phyloP scores from a whole-genome alignment of 1,140 invertebrate genomes.

The Tyrophagus putrescentiae region DNA sequence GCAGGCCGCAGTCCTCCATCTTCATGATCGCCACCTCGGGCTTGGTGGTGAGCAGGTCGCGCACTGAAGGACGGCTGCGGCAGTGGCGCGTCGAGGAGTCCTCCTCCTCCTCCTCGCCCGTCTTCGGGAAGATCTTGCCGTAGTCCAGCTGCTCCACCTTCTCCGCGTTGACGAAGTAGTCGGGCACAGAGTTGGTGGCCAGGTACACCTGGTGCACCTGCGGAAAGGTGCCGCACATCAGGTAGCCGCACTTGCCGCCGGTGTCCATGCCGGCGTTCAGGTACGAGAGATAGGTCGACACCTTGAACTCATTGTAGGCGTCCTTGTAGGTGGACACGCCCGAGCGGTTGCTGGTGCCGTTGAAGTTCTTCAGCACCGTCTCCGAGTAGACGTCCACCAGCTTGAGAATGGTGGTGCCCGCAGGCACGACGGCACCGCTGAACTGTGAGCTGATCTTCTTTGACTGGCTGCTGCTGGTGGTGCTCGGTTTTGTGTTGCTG shows the following conservation, averaged over 20 bases:
- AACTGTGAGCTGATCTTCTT: no score
- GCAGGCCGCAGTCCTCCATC: conserved; percentile 11
- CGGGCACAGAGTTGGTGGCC: not conserved
- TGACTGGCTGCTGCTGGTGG: not conserved
- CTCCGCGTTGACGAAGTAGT: conserved; percentile 3
- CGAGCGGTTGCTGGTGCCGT: not conserved
- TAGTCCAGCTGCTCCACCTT: conserved; percentile 5
- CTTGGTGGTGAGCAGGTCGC: not conserved
- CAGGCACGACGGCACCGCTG: no score
- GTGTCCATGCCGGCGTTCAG: not conserved
- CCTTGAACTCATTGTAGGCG: conserved; percentile 6
- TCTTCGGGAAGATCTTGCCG: not conserved
- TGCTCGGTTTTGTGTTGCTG: not conserved
- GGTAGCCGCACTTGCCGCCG: not conserved
- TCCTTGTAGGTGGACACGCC: conserved; percentile 10
- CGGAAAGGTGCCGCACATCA: conserved; percentile 1
- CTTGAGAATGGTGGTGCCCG: not conserved
- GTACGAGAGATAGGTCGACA: not conserved
- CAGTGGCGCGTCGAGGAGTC: not conserved
- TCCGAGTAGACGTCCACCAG: conserved; percentile 4
- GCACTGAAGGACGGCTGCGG: not conserved
- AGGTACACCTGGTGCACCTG: not conserved
- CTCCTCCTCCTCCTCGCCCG: not conserved
- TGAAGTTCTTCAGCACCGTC: not conserved
- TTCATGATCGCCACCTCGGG: conserved; percentile 1